Evolutionary conservation across 2,888 invertebrate genomes (phyloP).

Genomic region (Helleia helle): DNA sequence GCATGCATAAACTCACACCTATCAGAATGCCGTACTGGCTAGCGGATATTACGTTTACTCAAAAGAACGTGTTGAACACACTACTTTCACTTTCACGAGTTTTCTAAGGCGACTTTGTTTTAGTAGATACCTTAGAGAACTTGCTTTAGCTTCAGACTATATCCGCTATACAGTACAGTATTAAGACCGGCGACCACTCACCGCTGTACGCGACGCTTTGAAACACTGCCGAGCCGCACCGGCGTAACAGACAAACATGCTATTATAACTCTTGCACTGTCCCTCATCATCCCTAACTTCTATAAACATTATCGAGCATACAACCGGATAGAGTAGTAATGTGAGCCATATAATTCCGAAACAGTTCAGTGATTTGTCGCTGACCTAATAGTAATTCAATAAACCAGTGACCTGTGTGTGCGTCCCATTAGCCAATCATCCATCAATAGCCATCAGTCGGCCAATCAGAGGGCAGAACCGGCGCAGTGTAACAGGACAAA

Average conservation of each 20-base stretch:
- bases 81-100: too few species aligned
- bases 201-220: constrained; percentile 97
- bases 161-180: neutral
- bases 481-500: too few species aligned
- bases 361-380: too few species aligned
- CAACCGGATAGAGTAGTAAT: too few species aligned
- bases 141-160: neutral
- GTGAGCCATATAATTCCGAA: too few species aligned
- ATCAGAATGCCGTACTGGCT: neutral
- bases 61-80: too few species aligned
- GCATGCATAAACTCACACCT: constrained; percentile 10
- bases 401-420: too few species aligned
- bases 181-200: constrained; percentile 76
- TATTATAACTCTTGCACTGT: constrained; percentile 36
- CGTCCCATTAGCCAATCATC: too few species aligned
- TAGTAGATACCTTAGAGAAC: neutral
- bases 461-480: too few species aligned
- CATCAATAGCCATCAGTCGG: too few species aligned
- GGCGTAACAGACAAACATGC: constrained; percentile 71
- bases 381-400: too few species aligned
- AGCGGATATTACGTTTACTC: neutral
- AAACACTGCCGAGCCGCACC: constrained; percentile 84
- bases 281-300: constrained; percentile 1
- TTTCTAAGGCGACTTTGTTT: too few species aligned
- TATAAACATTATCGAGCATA: neutral